Evolutionary conservation across 2,113 vertebrate genomes (phyloP).

Genomic region (Perca fluviatilis): DNA sequence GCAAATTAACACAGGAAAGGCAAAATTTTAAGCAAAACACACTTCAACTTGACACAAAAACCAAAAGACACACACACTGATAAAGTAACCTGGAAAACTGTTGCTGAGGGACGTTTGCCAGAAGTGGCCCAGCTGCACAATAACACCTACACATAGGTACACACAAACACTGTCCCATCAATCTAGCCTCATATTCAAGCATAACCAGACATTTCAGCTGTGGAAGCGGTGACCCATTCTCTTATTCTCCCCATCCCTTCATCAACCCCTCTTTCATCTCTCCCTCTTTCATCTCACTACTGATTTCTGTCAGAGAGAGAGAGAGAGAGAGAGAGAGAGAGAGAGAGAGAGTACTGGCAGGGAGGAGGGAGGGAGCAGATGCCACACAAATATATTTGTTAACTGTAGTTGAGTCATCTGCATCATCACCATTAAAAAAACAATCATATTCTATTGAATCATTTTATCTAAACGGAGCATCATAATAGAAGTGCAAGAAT

Average conservation of each 20-base stretch:
- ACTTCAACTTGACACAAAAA: background rate
- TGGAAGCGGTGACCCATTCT: constrained; percentile 72
- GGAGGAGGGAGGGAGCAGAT: background rate
- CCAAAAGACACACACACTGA: background rate
- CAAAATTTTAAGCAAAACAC: background rate
- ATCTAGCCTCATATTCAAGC: constrained; percentile 24
- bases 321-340: background rate
- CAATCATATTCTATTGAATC: background rate
- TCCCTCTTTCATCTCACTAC: constrained; percentile 65
- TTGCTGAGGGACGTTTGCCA: constrained; percentile 12
- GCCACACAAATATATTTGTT: constrained; percentile 5
- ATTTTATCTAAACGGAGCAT: background rate
- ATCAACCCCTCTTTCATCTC: constrained; percentile 70
- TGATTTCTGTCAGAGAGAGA: constrained; percentile 47
- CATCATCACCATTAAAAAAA: background rate
- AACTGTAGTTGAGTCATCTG: background rate
- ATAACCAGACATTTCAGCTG: constrained; percentile 55
- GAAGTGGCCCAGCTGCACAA: constrained; percentile 17
- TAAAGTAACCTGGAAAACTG: constrained; percentile 22
- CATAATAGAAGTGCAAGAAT: background rate
- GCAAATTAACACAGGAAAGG: background rate
- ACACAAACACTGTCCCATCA: constrained; percentile 33
- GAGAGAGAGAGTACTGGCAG: background rate
- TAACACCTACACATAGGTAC: constrained; percentile 11
- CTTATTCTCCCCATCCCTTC: constrained; percentile 65